Evolutionary conservation across 2,113 vertebrate genomes (phyloP), one percentile per base, ranked within the genome.

Genomic region (Eurypyga helias): DNA sequence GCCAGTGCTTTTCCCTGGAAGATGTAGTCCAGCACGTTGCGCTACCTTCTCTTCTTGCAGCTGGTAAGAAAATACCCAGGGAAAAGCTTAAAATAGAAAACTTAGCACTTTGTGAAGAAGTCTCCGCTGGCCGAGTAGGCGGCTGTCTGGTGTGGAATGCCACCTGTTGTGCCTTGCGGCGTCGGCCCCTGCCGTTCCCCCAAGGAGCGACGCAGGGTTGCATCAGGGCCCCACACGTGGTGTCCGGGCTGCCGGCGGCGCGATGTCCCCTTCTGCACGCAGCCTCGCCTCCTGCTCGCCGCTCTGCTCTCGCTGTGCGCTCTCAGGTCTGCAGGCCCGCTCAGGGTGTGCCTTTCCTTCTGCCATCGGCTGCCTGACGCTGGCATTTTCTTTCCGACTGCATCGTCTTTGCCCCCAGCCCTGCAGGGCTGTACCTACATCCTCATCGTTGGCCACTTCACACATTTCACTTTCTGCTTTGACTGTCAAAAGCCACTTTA

Each of bases 1-100:
- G 97, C 45, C 98, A 98, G 89, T 98, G 98, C 94, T 98, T 98
- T 72, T 98, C 98, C 45, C 96, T 98, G 94, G 98, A 98, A 69
- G 98, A 98, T 65, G 98, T 98, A 9, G 96, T 98, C 60, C 98
- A 98, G 77, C 98, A 98, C 2, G 97, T 98, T 0, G 98, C 98
- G 0, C 97, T 98, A 26, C 98, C 98, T 79, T 98, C 98, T 38
- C 98, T 98, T n/a, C 97, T 98, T 8, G 98, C 98, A 10, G 98
- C 98, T 90, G 98, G 98, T 98, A 91, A 78, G 97, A 18, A 33
- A 33, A 48, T 15, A 8, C 17, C 13, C 1, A 25, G 23, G 70
- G 31, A 34, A 46, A 41, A 41, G 16, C 26, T 31, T 41, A 7
- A 36, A 73, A 24, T 21, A 3, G 7, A 57, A 31, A 49, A 12